Base-by-base conservation (phyloP, 1,140 invertebrate genomes). In the Thrips palmi region DNA sequence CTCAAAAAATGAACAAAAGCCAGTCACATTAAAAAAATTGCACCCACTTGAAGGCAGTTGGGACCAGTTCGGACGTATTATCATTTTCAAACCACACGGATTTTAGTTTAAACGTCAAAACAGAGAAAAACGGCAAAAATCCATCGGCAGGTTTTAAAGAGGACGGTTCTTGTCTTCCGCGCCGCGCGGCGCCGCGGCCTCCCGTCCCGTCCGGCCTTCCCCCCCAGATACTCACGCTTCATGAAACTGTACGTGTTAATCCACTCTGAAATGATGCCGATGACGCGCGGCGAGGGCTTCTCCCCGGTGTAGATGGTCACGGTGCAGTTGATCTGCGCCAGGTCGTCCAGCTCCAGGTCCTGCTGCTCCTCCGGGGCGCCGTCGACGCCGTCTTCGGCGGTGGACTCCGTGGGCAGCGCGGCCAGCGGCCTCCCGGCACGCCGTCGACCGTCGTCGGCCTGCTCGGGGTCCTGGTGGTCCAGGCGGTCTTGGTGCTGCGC, bases 231-330 rank as follows among this genome's bases (percentile, higher is more conserved):
- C 65, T 66, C 60, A 73, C 70, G 59, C 53, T 60, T 55, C 39
- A 73, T 56, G 50, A 68, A 73, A 37, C 57, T 53, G 49, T 63
- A 68, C 20, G 68, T 66, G 49, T 59, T 63, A 53, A 74, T 71
- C 70, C 71, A 74, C 42, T 74, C 68, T 27, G 66, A 67, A 41
- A 74, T 53, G 51, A 73, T 70, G 39, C 69, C 70, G 45, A 71
- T 60, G 42, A 67, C 56, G 33, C 56, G 49, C n/a, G n/a, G n/a
- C n/a, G n/a, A n/a, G 35, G 56, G 56, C 43, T 62, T 56, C 45
- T 60, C 54, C 23, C 59, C 54, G 23, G 59, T 48, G 35, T 56
- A 50, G 37, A 57, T 50, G 40, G 59, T 56, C 47, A 60, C 47
- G 17, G 62, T 62, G 42, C 62, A 64, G 54, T 65, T 64, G 44